Conservation (phyloP, 1,140 invertebrate species). For the Drosophila ananassae region DNA sequence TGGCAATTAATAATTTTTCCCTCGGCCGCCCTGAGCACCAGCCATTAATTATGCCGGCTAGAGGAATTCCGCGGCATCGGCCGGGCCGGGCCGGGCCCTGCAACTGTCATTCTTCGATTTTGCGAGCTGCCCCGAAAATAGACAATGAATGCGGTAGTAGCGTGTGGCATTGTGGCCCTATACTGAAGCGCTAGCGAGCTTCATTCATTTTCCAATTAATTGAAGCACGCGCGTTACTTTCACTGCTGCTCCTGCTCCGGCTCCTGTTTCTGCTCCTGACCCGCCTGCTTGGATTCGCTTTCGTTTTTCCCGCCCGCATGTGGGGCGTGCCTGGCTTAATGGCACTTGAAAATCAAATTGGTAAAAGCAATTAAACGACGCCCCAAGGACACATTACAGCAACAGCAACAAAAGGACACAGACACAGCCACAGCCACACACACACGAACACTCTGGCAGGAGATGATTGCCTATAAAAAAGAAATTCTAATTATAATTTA, state of each 20-base stretch:
- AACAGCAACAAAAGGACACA: conserved; percentile 35
- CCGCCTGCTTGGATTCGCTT: conserved; percentile 42
- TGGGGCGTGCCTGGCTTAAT: conserved; percentile 75
- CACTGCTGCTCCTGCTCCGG: conserved; percentile 40
- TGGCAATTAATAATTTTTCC: conserved; percentile 82
- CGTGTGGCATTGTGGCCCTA: conserved; percentile 1
- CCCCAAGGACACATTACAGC: conserved; percentile 84
- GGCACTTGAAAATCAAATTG: conserved; percentile 84
- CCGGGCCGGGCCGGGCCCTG: neutral
- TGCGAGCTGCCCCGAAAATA: conserved; percentile 55
- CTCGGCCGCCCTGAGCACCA: conserved; percentile 44
- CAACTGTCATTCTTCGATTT: conserved; percentile 54
- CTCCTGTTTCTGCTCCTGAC: neutral
- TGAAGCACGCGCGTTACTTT: conserved; percentile 80
- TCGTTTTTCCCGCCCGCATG: conserved; percentile 55
- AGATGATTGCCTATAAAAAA: conserved; percentile 80
- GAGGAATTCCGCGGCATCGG: conserved; percentile 32
- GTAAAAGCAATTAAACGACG: conserved; percentile 84
- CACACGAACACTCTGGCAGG: conserved; percentile 17
- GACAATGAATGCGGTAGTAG: conserved; percentile 51
- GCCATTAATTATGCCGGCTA: conserved; percentile 73
- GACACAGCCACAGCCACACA: conserved; percentile 33
- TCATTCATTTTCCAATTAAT: conserved; percentile 83
- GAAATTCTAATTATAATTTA: conserved; percentile 83
- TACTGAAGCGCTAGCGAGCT: conserved; percentile 2